A percentile compares a stretch with the other conserved stretches of the same genome.
phyloP scores from a whole-genome alignment of 2,888 invertebrate species.

The Harmothoe impar region DNA sequence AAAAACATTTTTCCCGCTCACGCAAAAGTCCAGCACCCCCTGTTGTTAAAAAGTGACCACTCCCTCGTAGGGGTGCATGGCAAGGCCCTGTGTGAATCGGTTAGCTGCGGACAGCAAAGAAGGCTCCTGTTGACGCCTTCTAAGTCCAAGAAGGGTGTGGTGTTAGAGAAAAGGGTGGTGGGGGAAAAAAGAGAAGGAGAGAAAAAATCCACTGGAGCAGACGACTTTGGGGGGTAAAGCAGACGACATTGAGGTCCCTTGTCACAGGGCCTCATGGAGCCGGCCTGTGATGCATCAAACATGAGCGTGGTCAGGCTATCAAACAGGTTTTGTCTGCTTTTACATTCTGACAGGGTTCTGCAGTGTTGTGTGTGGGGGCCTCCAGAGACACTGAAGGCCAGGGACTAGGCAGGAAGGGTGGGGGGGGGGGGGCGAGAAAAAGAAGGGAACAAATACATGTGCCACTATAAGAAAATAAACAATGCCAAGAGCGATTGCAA shows the following conservation, averaged over 20 bases:
- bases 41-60: no score
- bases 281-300: neutral
- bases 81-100: no score
- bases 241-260: neutral
- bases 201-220: neutral
- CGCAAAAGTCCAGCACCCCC: no score
- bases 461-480: neutral
- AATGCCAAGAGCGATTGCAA: neutral
- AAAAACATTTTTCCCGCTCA: no score
- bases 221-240: no score
- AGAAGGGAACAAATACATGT: neutral
- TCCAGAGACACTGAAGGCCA: neutral
- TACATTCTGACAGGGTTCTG: neutral
- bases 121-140: no score
- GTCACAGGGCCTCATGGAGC: neutral
- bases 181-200: neutral
- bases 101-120: no score
- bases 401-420: neutral
- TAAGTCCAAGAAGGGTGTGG: neutral
- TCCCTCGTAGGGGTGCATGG: no score
- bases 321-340: conserved; percentile 14
- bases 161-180: neutral
- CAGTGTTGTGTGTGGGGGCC: neutral
- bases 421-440: neutral
- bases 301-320: conserved; percentile 21